Conservation (phyloP, 2,797 vertebrate species). For the Myotis vivesi region DNA sequence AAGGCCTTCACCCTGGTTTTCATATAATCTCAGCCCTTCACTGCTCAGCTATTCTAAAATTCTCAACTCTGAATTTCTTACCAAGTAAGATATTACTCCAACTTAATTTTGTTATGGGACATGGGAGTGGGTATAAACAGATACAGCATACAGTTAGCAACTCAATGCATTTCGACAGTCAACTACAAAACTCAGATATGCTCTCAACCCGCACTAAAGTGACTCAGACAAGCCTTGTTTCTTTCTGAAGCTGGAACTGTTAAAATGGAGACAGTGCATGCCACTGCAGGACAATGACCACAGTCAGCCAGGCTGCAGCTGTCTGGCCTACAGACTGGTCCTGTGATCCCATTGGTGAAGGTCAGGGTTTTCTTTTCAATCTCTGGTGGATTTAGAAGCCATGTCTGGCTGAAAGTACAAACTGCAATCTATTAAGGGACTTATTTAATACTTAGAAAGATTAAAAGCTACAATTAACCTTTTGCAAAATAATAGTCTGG, state of each 20-base stretch:
- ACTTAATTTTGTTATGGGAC: not conserved
- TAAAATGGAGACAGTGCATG: constrained; percentile 69
- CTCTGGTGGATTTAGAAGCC: constrained; percentile 54
- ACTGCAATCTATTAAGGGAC: constrained; percentile 30
- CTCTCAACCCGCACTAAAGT: not conserved
- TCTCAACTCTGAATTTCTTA: not conserved
- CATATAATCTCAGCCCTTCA: not conserved
- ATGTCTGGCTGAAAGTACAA: not conserved
- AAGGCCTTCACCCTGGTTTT: not conserved
- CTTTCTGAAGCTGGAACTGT: constrained; percentile 56
- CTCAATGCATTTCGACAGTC: not conserved
- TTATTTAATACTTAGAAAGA: constrained; percentile 43
- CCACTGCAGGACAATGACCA: constrained; percentile 75
- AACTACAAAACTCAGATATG: constrained; percentile 15
- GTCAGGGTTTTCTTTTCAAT: constrained; percentile 74
- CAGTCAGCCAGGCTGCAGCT: constrained; percentile 76
- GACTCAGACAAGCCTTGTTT: constrained; percentile 15
- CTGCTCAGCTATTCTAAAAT: not conserved
- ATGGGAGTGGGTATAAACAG: not conserved
- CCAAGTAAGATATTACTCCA: not conserved
- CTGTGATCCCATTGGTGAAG: constrained; percentile 73
- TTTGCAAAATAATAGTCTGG: constrained; percentile 59
- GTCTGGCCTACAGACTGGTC: constrained; percentile 68
- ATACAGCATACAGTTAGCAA: not conserved
- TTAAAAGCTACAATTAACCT: constrained; percentile 73